These are phyloP conservation scores for Neoscelio sp. DNA, from an alignment of 2,888 invertebrate species.

Conservation along the genomic window DNA sequence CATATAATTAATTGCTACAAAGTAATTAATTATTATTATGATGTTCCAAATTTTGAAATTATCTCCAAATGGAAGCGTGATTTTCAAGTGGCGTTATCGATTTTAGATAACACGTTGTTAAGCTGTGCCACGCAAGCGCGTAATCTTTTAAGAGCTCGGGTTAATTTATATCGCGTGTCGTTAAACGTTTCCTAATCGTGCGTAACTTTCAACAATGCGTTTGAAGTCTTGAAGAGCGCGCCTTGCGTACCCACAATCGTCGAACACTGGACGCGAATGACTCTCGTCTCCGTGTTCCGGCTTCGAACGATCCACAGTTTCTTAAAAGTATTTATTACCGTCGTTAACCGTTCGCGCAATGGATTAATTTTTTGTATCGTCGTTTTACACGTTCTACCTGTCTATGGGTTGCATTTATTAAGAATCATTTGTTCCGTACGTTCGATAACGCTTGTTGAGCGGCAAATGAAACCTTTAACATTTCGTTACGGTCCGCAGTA, in stretches of 20 bases:
- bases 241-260: conserved; percentile 22
- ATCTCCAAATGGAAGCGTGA: no score
- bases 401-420: conserved; percentile 45
- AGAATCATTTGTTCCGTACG: conserved; percentile 38
- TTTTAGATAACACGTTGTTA: neutral
- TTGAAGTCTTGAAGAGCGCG: no score
- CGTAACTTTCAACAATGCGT: neutral
- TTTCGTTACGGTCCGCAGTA: conserved; percentile 17
- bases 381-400: conserved; percentile 16
- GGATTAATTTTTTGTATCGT: conserved; percentile 32
- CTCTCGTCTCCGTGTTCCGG: conserved; percentile 38
- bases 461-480: conserved; percentile 10
- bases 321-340: neutral
- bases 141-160: no score
- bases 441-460: conserved; percentile 38
- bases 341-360: conserved; percentile 18
- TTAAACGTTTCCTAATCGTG: neutral
- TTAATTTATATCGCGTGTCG: no score
- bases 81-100: no score
- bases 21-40: no score
- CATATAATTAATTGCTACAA: no score
- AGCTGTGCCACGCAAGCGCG: no score
- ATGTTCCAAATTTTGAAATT: no score
- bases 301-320: neutral
- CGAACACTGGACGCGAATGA: conserved; percentile 24